Conservation (phyloP, 1,140 invertebrate species). For the Zaprionus inermis region DNA sequence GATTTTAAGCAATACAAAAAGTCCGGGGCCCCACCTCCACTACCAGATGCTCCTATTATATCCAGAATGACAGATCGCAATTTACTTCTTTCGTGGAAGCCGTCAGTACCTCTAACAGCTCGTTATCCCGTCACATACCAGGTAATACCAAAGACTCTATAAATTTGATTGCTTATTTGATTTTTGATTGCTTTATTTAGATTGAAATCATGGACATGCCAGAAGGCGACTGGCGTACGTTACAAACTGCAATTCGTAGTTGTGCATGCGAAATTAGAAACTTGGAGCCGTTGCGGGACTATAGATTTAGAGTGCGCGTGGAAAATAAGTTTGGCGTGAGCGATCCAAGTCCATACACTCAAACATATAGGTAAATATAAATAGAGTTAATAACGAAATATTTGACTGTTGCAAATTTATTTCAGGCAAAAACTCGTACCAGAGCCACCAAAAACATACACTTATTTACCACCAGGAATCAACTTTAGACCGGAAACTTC, state of each 20-base stretch:
- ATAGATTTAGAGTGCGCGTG: slow-evolving; percentile 96
- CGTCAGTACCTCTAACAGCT: slow-evolving; percentile 92
- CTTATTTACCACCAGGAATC: slow-evolving; percentile 91
- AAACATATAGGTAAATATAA: slow-evolving; percentile 87
- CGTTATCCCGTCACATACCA: slow-evolving; percentile 95
- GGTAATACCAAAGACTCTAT: slow-evolving; percentile 51
- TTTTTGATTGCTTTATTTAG: slow-evolving; percentile 64
- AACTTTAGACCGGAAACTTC: slow-evolving; percentile 94
- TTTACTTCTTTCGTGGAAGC: slow-evolving; percentile 95
- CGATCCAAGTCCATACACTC: slow-evolving; percentile 94
- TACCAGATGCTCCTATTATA: slow-evolving; percentile 94
- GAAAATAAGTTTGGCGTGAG: slow-evolving; percentile 99
- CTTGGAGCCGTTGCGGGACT: slow-evolving; percentile 94
- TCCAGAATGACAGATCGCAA: slow-evolving; percentile 93
- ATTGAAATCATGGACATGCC: slow-evolving; percentile 96
- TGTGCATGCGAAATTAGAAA: slow-evolving; percentile 93
- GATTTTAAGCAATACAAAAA: slow-evolving; percentile 93
- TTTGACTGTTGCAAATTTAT: background rate
- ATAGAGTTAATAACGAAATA: background rate
- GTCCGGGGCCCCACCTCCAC: slow-evolving; percentile 91
- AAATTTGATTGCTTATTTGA: background rate
- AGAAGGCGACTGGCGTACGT: slow-evolving; percentile 94
- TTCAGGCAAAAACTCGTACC: slow-evolving; percentile 90
- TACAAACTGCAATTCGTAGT: slow-evolving; percentile 91
- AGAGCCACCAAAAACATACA: slow-evolving; percentile 91